Evolutionary conservation across 2,888 invertebrate genomes (phyloP).

Genomic region (Beris morrisii): DNA sequence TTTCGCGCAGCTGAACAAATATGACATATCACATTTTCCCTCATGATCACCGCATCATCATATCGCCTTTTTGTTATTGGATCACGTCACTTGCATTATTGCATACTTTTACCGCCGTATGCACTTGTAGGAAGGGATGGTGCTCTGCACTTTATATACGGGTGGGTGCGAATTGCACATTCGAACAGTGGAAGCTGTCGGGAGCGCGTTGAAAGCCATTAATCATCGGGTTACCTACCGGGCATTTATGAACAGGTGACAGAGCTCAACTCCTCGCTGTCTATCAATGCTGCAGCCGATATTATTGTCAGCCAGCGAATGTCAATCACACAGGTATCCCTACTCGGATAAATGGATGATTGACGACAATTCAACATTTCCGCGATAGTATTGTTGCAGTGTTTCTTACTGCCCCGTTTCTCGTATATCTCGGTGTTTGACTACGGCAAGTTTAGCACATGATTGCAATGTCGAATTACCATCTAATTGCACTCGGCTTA

Average conservation of each 20-base stretch:
- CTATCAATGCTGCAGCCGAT: constrained; percentile 7
- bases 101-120: constrained; percentile 11
- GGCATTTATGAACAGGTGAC: constrained; percentile 30
- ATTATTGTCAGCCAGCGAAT: constrained; percentile 11
- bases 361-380: no score
- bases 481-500: no score
- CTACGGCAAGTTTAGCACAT: no score
- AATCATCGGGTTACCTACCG: constrained; percentile 30
- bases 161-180: constrained; percentile 24
- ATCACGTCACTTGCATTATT: constrained; percentile 27
- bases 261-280: constrained; percentile 12
- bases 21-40: no score
- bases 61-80: constrained; percentile 22
- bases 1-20: no score
- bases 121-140: constrained; percentile 3
- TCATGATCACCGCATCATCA: not conserved
- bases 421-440: no score
- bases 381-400: no score
- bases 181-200: constrained; percentile 20
- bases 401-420: no score
- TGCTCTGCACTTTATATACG: not conserved
- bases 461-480: no score
- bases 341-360: no score
- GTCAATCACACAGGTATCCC: constrained; percentile 17
- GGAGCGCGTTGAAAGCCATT: constrained; percentile 13